A percentile compares a stretch with the other conserved stretches of the same genome.
phyloP scores from a whole-genome alignment of 1,140 invertebrate species.

The Nebria ingens region DNA sequence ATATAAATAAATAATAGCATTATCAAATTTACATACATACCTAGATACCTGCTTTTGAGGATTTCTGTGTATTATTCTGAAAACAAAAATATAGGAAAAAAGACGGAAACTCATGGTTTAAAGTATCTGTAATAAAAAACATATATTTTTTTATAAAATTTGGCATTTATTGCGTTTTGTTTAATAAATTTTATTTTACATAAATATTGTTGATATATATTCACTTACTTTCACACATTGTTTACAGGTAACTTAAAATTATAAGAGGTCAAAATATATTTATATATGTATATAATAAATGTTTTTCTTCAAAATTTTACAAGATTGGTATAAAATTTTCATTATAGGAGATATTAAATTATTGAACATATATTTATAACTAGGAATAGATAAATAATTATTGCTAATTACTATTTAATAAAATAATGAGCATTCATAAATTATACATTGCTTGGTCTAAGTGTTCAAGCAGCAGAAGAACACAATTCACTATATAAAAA shows the following conservation, averaged over 20 bases:
- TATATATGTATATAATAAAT: background rate
- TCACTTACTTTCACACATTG: background rate
- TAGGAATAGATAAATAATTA: conserved; percentile 19
- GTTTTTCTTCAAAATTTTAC: background rate
- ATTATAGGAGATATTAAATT: background rate
- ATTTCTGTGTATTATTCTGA: no score
- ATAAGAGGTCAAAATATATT: background rate
- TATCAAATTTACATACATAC: no score
- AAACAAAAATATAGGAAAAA: no score
- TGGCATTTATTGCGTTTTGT: background rate
- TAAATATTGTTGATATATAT: conserved; percentile 4
- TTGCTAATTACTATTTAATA: conserved; percentile 36
- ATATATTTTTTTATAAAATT: conserved; percentile 8
- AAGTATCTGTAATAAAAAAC: no score
- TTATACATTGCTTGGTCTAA: conserved; percentile 32
- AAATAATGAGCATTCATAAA: conserved; percentile 36
- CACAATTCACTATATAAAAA: conserved; percentile 10
- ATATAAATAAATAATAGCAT: no score
- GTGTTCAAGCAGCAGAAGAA: conserved; percentile 34
- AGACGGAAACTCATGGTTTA: no score
- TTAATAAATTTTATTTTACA: conserved; percentile 6
- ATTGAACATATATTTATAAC: conserved; percentile 1
- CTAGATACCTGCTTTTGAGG: no score
- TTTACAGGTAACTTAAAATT: conserved; percentile 5
- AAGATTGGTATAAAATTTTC: background rate